phyloP scores from a whole-genome alignment of 1,140 invertebrate genomes.

The Pseudachorutes palmiensis region DNA sequence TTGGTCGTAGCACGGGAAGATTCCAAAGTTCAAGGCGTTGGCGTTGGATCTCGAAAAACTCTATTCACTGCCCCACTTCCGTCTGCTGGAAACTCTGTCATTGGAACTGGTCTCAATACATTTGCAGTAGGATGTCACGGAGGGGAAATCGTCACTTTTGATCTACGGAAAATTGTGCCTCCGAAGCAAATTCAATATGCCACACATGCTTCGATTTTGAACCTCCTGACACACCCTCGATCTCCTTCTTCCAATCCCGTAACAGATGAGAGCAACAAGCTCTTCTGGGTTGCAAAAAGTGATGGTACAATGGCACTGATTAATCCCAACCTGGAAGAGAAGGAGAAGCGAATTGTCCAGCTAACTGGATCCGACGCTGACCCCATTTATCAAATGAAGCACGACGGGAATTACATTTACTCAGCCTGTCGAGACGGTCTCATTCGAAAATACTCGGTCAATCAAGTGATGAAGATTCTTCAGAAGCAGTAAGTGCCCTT shows the following conservation, averaged over 20 bases:
- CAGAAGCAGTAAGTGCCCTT: neutral
- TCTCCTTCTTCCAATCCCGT: conserved; percentile 26
- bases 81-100: conserved; percentile 49
- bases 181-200: conserved; percentile 19
- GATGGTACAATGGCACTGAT: conserved; percentile 29
- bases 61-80: conserved; percentile 43
- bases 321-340: conserved; percentile 23
- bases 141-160: conserved; percentile 45
- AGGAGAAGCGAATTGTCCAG: conserved; percentile 42
- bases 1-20: conserved; percentile 57
- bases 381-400: conserved; percentile 51
- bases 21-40: conserved; percentile 50
- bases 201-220: conserved; percentile 29
- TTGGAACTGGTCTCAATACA: conserved; percentile 42
- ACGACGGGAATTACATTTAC: conserved; percentile 49
- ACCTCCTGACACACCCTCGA: conserved; percentile 30
- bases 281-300: conserved; percentile 33
- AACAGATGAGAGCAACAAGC: conserved; percentile 24
- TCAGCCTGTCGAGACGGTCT: conserved; percentile 50
- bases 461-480: conserved; percentile 21
- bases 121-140: conserved; percentile 48
- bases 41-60: conserved; percentile 50
- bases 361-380: conserved; percentile 63
- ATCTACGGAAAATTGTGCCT: conserved; percentile 24
- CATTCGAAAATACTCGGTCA: conserved; percentile 49